A percentile compares a stretch with the other conserved stretches of the same genome.
Conservation (phyloP, 2,888 invertebrate genomes). For the Cancer borealis region DNA sequence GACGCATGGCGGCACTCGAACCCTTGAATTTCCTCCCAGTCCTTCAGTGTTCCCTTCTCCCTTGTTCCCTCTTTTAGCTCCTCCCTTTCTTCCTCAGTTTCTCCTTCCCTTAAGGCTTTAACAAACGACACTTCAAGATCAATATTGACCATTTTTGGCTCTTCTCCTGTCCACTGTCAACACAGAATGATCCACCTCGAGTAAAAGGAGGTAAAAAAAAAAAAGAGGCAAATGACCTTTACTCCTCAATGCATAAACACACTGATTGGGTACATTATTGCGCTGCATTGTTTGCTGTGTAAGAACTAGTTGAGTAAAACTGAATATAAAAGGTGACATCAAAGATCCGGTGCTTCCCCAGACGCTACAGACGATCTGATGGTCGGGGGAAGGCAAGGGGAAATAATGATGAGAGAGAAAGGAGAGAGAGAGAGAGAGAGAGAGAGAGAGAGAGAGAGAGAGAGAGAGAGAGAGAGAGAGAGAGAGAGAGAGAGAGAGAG, state of each 20-base stretch:
- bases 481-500: too few relatives aligned
- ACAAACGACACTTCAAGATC: conserved; percentile 23
- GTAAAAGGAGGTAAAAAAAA: not conserved
- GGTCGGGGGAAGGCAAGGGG: not conserved
- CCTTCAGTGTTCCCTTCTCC: not conserved
- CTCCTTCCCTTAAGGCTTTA: not conserved
- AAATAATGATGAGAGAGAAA: not conserved
- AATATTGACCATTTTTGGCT: conserved; percentile 22
- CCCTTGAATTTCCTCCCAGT: not conserved
- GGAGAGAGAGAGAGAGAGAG: not conserved
- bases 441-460: conserved; percentile 1
- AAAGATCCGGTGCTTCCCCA: not conserved
- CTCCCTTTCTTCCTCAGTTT: not conserved
- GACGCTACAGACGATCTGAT: not conserved
- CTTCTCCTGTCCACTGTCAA: conserved; percentile 9
- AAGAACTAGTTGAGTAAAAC: conserved; percentile 5
- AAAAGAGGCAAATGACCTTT: not conserved
- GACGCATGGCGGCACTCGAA: not conserved
- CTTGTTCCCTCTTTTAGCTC: not conserved
- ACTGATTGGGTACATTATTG: not conserved
- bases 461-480: not conserved
- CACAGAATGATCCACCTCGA: conserved; percentile 3
- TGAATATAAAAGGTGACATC: not conserved
- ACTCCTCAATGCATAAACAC: not conserved
- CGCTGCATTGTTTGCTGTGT: conserved; percentile 11